Evolutionary conservation across 1,140 invertebrate species (phyloP).

Genomic region (Papilio polytes): DNA sequence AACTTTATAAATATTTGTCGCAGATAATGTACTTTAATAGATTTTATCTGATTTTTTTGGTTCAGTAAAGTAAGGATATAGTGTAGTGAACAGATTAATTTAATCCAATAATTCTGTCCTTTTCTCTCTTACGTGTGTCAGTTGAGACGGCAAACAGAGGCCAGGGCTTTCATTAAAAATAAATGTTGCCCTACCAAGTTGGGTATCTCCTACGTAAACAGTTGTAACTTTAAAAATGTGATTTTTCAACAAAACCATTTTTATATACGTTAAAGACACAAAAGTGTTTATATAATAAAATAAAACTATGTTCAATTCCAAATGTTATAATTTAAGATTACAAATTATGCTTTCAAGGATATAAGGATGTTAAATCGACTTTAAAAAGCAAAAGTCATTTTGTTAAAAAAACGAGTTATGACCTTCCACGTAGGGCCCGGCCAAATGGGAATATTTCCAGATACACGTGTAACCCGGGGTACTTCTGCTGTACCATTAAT

Average conservation of each 20-base stretch:
- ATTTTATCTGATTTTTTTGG: background rate
- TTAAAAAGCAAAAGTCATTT: background rate
- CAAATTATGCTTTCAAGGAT: too few relatives aligned
- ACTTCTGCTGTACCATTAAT: slow-evolving; percentile 20
- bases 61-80: background rate
- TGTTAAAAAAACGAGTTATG: background rate
- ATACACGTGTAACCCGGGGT: slow-evolving; percentile 16
- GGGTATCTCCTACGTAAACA: background rate
- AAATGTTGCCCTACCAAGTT: background rate
- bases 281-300: background rate
- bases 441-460: slow-evolving; percentile 15
- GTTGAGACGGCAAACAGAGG: background rate
- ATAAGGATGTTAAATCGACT: too few relatives aligned
- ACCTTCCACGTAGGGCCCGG: background rate
- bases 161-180: background rate
- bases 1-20: too few relatives aligned
- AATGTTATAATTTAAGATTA: background rate
- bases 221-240: background rate
- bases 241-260: background rate
- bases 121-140: background rate
- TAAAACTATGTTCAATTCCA: background rate
- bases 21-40: background rate
- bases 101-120: background rate
- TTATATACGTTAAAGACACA: background rate
- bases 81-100: background rate